Conservation (phyloP, 2,113 vertebrate species). For the Phyllostomus discolor region DNA sequence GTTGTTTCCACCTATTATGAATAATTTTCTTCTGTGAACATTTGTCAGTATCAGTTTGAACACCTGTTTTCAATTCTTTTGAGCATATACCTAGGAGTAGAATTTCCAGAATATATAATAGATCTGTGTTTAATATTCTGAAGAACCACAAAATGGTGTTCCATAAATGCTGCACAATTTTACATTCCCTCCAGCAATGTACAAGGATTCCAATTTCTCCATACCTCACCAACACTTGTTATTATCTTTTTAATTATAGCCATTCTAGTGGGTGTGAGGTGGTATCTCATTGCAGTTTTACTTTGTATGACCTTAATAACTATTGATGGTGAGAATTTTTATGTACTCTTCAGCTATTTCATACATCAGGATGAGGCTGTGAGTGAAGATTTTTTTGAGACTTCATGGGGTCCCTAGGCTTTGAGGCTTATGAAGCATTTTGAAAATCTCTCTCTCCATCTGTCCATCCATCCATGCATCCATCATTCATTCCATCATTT, state of each 20-base stretch:
- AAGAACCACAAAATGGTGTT: background rate
- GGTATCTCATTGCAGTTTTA: background rate
- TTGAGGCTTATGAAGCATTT: background rate
- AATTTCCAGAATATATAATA: background rate
- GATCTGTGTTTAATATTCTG: background rate
- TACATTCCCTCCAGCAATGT: background rate
- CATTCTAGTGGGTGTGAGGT: background rate
- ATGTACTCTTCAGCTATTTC: background rate
- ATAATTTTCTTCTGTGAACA: background rate
- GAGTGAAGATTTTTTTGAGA: background rate
- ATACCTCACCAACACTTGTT: background rate
- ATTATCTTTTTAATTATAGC: background rate
- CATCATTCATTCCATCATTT: background rate
- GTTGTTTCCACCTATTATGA: background rate
- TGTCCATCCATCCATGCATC: background rate
- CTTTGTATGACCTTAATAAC: background rate
- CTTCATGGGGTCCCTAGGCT: background rate
- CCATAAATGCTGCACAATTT: background rate
- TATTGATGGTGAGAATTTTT: background rate
- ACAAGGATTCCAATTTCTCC: background rate
- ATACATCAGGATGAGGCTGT: background rate
- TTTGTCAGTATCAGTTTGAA: background rate
- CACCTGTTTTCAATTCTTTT: background rate
- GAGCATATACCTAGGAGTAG: background rate
- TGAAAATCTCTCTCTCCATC: background rate